Conservation (phyloP, 2,888 invertebrate genomes). For the Steinernema scapterisci region DNA sequence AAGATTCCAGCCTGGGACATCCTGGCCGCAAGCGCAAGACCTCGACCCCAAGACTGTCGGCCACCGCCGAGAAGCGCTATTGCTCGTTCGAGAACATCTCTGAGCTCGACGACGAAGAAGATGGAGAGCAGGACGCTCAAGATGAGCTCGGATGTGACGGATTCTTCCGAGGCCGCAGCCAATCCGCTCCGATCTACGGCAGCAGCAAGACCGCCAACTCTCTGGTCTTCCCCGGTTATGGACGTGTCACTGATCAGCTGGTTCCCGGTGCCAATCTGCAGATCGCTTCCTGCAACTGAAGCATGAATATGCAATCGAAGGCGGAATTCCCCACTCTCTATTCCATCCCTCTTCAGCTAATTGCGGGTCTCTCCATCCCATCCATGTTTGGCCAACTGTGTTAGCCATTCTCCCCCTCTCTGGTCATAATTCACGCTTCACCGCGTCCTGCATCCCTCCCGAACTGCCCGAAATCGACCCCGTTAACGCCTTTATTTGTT, state of each 20-base stretch:
- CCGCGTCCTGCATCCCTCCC: background rate
- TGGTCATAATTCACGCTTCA: background rate
- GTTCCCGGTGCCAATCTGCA: conserved; percentile 27
- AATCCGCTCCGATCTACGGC: conserved; percentile 16
- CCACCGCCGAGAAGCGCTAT: conserved; percentile 30
- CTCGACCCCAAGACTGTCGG: background rate
- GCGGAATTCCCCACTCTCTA: background rate
- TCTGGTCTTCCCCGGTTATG: background rate
- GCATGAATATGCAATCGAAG: background rate
- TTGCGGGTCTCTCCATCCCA: background rate
- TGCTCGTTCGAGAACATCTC: conserved; percentile 23
- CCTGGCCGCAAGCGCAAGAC: conserved; percentile 16
- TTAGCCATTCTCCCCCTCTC: background rate
- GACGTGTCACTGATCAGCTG: conserved; percentile 20
- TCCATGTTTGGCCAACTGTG: too few species aligned
- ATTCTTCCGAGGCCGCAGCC: conserved; percentile 21
- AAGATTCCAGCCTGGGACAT: background rate
- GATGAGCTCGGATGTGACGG: background rate
- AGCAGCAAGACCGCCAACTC: background rate
- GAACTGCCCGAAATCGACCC: background rate
- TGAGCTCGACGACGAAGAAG: conserved; percentile 22
- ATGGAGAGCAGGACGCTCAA: background rate
- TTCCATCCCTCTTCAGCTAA: background rate
- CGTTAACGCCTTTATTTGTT: conserved; percentile 14
- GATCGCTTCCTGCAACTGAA: conserved; percentile 25